These are phyloP conservation scores for Mesorhabditis spiculigera DNA, from an alignment of 2,888 invertebrate genomes.

Conservation along the genomic window DNA sequence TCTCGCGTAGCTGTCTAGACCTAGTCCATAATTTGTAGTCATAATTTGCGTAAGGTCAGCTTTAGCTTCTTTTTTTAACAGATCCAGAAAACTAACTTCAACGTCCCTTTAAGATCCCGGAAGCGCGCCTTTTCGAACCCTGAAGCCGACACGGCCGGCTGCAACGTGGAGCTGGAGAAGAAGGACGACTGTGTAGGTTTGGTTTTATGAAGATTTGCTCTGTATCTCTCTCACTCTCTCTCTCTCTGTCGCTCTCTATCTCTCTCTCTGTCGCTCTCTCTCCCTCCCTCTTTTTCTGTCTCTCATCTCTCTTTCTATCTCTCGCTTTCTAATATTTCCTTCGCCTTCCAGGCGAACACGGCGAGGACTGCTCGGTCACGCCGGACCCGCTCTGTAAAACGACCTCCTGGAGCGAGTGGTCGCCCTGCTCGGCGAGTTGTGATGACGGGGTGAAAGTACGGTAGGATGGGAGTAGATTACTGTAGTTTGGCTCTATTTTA, in stretches of 20 bases:
- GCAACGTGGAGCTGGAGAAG: slow-evolving; percentile 69
- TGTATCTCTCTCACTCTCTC: background rate
- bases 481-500: background rate
- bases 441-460: slow-evolving; percentile 67
- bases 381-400: slow-evolving; percentile 57
- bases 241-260: background rate
- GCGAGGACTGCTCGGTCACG: slow-evolving; percentile 54
- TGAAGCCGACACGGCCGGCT: slow-evolving; percentile 54
- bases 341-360: slow-evolving; percentile 42
- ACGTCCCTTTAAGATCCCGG: background rate
- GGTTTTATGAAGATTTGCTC: background rate
- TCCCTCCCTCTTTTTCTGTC: too few species aligned
- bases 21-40: slow-evolving; percentile 3
- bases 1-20: too few species aligned
- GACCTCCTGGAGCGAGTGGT: slow-evolving; percentile 61
- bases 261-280: background rate
- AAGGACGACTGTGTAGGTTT: slow-evolving; percentile 77
- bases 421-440: slow-evolving; percentile 63
- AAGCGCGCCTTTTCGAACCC: slow-evolving; percentile 28
- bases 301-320: background rate
- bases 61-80: too few species aligned
- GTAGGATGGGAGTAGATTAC: background rate
- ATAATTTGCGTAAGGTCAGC: too few species aligned
- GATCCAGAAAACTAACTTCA: too few species aligned
- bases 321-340: background rate